Conservation (phyloP, 2,113 vertebrate genomes). For the Corythornis madagascariensis region DNA sequence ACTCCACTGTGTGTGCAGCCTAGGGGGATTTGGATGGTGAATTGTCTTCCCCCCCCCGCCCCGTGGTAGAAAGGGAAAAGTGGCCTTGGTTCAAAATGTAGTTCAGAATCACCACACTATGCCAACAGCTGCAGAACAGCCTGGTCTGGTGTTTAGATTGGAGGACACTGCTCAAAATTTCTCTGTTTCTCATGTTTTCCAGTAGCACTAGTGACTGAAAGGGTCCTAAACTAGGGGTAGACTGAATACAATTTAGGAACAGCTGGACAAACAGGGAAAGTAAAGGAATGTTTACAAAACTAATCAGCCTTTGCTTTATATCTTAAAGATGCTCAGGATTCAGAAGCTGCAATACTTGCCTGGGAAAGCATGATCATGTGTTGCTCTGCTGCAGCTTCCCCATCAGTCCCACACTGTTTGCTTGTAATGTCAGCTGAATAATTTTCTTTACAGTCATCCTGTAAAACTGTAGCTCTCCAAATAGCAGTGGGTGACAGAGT, state of each 20-base stretch:
- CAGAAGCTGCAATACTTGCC: not conserved
- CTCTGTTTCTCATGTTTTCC: not conserved
- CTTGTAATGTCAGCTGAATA: not conserved
- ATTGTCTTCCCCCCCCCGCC: not conserved
- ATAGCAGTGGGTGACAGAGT: not conserved
- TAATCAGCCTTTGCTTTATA: not conserved
- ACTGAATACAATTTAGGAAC: not conserved
- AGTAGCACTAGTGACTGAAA: not conserved
- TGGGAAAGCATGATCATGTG: not conserved
- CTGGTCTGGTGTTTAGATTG: not conserved
- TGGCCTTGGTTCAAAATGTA: not conserved
- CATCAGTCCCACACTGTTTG: not conserved
- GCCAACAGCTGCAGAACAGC: not conserved
- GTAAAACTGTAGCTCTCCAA: not conserved
- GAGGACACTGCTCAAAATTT: not conserved
- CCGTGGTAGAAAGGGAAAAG: accelerated
- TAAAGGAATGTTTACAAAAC: not conserved
- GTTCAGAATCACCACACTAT: accelerated
- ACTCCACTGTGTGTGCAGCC: not conserved
- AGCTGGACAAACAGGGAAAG: not conserved
- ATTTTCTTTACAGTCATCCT: not conserved
- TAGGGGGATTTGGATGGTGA: not conserved
- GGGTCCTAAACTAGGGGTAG: not conserved
- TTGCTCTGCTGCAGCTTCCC: accelerated
- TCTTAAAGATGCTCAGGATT: not conserved